Evolutionary conservation across 2,113 vertebrate species (phyloP).

Genomic region (Erythrolamprus reginae): DNA sequence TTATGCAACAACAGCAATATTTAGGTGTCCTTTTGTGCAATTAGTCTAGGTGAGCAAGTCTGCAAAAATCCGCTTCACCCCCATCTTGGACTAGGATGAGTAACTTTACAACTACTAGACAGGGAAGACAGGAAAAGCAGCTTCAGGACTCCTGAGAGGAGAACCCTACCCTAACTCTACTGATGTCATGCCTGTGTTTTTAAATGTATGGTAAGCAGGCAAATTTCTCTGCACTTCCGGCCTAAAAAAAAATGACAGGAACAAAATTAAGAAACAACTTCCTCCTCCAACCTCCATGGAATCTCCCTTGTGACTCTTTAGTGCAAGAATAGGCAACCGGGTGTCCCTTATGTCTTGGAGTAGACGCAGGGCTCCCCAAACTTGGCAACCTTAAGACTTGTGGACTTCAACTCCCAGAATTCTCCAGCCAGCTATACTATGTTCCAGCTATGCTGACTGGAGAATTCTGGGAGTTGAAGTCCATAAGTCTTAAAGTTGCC

Average conservation of each 20-base stretch:
- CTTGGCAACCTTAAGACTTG: too few relatives aligned
- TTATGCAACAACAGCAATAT: background rate
- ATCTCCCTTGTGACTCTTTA: background rate
- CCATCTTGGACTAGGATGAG: background rate
- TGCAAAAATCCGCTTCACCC: background rate
- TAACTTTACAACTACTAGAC: background rate
- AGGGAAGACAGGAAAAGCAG: conserved; percentile 20
- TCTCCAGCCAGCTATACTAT: too few relatives aligned
- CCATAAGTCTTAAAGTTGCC: too few relatives aligned
- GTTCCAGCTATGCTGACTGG: too few relatives aligned
- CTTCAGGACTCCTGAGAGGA: background rate
- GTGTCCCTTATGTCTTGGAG: background rate
- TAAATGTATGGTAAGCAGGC: background rate
- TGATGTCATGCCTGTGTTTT: background rate
- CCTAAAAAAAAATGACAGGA: too few relatives aligned
- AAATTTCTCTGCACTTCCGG: background rate
- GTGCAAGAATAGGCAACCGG: background rate
- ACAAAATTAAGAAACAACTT: background rate
- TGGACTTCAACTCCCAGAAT: too few relatives aligned
- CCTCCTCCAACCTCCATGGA: background rate
- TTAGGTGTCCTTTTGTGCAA: background rate
- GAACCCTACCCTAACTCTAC: background rate
- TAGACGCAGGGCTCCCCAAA: background rate
- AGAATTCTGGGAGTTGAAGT: too few relatives aligned
- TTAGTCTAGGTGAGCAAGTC: background rate